These are phyloP conservation scores for Etheostoma perlongum DNA, from an alignment of 2,797 vertebrate genomes.

Conservation along the genomic window DNA sequence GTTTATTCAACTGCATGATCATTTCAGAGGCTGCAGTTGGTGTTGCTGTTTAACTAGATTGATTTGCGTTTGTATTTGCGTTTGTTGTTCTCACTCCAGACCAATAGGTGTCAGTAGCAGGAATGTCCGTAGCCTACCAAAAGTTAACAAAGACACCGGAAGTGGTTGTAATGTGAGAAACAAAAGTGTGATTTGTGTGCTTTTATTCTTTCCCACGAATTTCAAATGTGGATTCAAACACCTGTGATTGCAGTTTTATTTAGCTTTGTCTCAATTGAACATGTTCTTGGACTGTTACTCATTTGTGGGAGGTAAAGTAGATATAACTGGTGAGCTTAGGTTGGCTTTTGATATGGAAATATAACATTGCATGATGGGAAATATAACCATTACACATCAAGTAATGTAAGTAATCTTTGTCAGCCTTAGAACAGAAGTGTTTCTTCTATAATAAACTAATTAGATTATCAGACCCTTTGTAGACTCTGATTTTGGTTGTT, in stretches of 20 bases:
- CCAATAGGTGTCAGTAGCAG: slow-evolving; percentile 1
- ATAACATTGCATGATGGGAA: slow-evolving; percentile 13
- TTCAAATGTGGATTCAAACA: neutral
- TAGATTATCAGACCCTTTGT: neutral
- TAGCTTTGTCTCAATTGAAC: neutral
- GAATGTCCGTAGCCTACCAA: neutral
- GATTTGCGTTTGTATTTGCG: neutral
- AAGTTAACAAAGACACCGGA: neutral
- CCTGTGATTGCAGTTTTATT: neutral
- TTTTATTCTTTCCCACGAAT: neutral
- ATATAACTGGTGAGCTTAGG: neutral
- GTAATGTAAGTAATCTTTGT: neutral
- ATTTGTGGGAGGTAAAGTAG: neutral
- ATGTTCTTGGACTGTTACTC: neutral
- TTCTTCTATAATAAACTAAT: neutral
- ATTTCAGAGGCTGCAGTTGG: neutral
- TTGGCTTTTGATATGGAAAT: neutral
- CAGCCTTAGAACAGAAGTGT: neutral
- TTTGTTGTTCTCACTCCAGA: neutral
- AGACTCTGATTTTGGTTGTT: fast-evolving
- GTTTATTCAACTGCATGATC: too few relatives aligned
- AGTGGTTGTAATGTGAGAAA: neutral
- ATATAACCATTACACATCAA: fast-evolving
- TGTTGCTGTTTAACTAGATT: neutral
- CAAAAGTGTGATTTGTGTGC: neutral